Evolutionary conservation across 2,797 vertebrate genomes (phyloP), one percentile per base, ranked within the genome.

Genomic region (Gobionotothen gibberifrons): DNA sequence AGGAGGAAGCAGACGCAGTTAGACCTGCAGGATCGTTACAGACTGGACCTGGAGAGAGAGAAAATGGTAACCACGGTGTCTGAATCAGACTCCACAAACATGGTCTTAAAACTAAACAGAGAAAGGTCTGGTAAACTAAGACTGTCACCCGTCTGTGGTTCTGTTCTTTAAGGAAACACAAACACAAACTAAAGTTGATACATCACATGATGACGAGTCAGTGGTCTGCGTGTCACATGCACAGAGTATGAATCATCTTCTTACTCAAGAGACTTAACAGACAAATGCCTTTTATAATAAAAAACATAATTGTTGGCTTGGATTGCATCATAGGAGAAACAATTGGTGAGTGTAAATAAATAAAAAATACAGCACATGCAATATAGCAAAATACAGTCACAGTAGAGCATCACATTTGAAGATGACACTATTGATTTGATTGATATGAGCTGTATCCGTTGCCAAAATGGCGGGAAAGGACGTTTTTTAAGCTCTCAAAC

Each of bases 1-100:
- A 95, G 90, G 70, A 96, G 95, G 46, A 93, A 94, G 75, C 94
- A 96, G 89, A 96, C 94, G 32, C 95, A 98, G 80, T 89, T 89
- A 1, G 96, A 98, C 62, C 90, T 98, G 32, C 97, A 99, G 84
- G 96, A 96, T 88, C 94, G 93, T 63, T 97, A 97, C 94, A 95
- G 92, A 82, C 74, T 94, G 42, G 97, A 99, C 87, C 93, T 99
- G 89, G 97, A 97, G 85, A 96, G 95, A 80, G 97, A 99, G 89
- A 97, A 97, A 91, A 94, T 96, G 94, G 98, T 98, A 93, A 78
- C 32, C 3, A 5, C 22, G 3, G 40, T 42, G 14, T 3, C 11
- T 4, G 4, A 64, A 12, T 49, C 44, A 52, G 42, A 26, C 22
- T 75, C 48, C 57, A 32, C 42, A 2, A 3, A 21, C 26, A 10